Evolutionary conservation across 2,888 invertebrate species (phyloP).

Genomic region (Stratiomys singularior): DNA sequence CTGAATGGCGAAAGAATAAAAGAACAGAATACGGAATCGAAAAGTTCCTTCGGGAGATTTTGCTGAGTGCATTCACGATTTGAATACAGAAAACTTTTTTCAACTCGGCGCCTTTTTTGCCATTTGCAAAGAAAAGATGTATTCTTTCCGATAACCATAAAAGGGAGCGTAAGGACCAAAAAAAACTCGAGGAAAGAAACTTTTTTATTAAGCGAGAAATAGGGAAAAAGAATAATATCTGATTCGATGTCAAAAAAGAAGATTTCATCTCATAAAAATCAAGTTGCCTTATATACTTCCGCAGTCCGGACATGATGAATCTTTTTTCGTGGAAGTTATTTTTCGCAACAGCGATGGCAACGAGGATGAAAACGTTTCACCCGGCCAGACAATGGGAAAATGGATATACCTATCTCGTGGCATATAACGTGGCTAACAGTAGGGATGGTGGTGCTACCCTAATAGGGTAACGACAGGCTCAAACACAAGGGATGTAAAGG

Average conservation of each 20-base stretch:
- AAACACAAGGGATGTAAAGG: background rate
- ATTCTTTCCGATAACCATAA: conserved; percentile 24
- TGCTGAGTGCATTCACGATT: conserved; percentile 44
- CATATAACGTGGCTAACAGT: conserved; percentile 47
- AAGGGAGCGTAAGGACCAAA: conserved; percentile 12
- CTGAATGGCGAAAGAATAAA: background rate
- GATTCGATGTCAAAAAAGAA: conserved; percentile 38
- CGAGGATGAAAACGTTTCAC: background rate
- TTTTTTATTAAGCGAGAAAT: conserved; percentile 31
- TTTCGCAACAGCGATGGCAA: background rate
- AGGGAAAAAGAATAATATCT: conserved; percentile 35
- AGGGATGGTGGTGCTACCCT: conserved; percentile 26
- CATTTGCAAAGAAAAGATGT: conserved; percentile 26
- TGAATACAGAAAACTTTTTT: conserved; percentile 42
- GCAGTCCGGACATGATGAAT: conserved; percentile 27
- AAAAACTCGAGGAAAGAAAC: conserved; percentile 22
- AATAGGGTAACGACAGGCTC: conserved; percentile 18
- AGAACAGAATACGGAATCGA: background rate
- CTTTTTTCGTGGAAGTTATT: conserved; percentile 19
- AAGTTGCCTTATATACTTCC: conserved; percentile 46
- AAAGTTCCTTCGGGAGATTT: conserved; percentile 38
- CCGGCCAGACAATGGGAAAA: conserved; percentile 39
- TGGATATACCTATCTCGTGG: conserved; percentile 35
- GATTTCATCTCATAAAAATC: conserved; percentile 39
- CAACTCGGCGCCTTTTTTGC: background rate